A percentile compares a stretch with the other conserved stretches of the same genome.
Conservation (phyloP, 2,113 vertebrate genomes). For the Picathartes gymnocephalus region DNA sequence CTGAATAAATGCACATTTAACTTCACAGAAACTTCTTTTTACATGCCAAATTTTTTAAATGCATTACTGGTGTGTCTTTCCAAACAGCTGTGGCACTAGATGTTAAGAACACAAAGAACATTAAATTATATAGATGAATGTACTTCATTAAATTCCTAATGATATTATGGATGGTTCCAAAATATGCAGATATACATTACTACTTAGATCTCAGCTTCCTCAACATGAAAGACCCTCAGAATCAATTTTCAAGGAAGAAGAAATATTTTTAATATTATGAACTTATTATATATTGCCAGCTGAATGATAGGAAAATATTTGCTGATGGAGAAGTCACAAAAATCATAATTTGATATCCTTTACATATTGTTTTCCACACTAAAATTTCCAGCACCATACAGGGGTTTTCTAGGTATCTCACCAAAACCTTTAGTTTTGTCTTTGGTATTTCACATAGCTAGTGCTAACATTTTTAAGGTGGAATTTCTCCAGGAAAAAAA, state of each 20-base stretch:
- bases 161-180: background rate
- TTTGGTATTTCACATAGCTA: background rate
- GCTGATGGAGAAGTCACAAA: background rate
- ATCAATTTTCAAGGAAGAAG: background rate
- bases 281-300: background rate
- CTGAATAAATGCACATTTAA: background rate
- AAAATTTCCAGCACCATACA: background rate
- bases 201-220: background rate
- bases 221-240: background rate
- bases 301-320: background rate
- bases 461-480: background rate
- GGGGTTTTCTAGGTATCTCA: rapidly evolving
- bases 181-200: background rate
- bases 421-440: background rate
- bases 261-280: background rate
- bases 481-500: background rate
- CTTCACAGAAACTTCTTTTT: background rate
- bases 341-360: background rate
- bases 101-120: background rate
- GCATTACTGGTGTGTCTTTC: background rate
- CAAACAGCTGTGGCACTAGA: background rate
- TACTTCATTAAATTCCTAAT: background rate
- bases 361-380: background rate
- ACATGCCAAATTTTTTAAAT: background rate
- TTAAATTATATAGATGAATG: background rate